Evolutionary conservation across 2,888 invertebrate genomes (phyloP).

Genomic region (Temnothorax rugatulus): DNA sequence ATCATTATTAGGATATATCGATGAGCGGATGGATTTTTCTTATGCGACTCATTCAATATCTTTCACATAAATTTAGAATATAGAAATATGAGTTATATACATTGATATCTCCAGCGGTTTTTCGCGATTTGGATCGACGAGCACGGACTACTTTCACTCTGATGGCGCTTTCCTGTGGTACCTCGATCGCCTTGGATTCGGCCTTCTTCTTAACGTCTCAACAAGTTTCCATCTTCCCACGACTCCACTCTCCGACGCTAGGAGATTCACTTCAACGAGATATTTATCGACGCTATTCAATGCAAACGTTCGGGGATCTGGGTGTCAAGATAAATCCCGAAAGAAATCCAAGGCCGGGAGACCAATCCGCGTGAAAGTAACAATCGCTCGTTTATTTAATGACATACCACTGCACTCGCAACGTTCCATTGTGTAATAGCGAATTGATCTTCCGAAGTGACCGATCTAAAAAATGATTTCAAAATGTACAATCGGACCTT

Average conservation of each 20-base stretch:
- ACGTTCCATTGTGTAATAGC: constrained; percentile 13
- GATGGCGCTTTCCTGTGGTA: constrained; percentile 77
- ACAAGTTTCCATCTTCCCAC: constrained; percentile 49
- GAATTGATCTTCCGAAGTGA: constrained; percentile 6
- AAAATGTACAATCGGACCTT: constrained; percentile 12
- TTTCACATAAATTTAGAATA: constrained; percentile 72
- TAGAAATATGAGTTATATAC: constrained; percentile 64
- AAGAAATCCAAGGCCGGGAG: constrained; percentile 24
- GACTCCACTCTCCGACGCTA: constrained; percentile 7
- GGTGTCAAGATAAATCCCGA: constrained; percentile 26
- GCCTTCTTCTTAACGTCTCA: constrained; percentile 61
- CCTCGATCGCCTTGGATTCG: constrained; percentile 72
- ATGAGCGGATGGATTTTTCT: neutral
- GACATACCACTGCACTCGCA: neutral
- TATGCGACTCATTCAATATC: constrained; percentile 43
- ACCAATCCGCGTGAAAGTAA: constrained; percentile 26
- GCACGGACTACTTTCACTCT: constrained; percentile 79
- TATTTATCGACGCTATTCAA: constrained; percentile 48
- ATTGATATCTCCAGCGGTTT: constrained; percentile 55
- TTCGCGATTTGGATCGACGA: constrained; percentile 76
- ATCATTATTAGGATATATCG: neutral
- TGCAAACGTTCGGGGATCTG: constrained; percentile 43
- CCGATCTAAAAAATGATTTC: neutral
- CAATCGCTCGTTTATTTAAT: constrained; percentile 19
- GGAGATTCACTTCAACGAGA: constrained; percentile 22